Conservation (phyloP, 1,140 invertebrate genomes). For the Panagrolaimus sp. region DNA sequence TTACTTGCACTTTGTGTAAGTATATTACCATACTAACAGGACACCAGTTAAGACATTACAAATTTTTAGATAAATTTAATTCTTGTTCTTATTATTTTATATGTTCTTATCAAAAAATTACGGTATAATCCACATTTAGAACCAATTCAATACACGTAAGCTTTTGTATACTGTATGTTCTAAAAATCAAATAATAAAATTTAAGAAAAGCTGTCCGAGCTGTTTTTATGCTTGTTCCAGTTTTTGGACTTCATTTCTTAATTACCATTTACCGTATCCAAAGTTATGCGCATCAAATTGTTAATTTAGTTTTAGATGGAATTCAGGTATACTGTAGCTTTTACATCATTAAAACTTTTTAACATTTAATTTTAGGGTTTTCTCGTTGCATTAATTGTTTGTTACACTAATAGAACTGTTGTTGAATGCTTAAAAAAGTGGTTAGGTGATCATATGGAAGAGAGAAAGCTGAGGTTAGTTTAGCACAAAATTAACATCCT, state of each 20-base stretch:
- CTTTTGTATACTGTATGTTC: not conserved
- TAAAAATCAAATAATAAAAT: not conserved
- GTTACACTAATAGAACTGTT: constrained; percentile 13
- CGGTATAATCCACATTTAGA: constrained; percentile 13
- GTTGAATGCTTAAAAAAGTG: constrained; percentile 9
- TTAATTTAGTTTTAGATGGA: not conserved
- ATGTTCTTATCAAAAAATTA: constrained; percentile 7
- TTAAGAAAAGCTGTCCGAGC: constrained; percentile 14
- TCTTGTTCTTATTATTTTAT: not conserved
- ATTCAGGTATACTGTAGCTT: not conserved
- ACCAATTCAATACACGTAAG: constrained; percentile 15
- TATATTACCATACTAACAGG: not conserved
- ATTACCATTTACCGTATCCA: not conserved
- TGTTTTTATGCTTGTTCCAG: not conserved
- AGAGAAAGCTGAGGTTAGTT: not conserved
- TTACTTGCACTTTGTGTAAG: constrained; percentile 8
- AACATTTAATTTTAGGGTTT: constrained; percentile 6
- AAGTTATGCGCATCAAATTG: not conserved
- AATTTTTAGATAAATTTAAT: constrained; percentile 15
- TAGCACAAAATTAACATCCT: too few relatives aligned
- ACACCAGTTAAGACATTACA: not conserved
- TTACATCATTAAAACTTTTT: not conserved
- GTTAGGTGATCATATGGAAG: not conserved
- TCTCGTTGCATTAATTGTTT: constrained; percentile 10
- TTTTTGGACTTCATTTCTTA: constrained; percentile 9